Conservation (phyloP, 64 coral and sea anemone genomes). For the Montipora efflorescens region DNA sequence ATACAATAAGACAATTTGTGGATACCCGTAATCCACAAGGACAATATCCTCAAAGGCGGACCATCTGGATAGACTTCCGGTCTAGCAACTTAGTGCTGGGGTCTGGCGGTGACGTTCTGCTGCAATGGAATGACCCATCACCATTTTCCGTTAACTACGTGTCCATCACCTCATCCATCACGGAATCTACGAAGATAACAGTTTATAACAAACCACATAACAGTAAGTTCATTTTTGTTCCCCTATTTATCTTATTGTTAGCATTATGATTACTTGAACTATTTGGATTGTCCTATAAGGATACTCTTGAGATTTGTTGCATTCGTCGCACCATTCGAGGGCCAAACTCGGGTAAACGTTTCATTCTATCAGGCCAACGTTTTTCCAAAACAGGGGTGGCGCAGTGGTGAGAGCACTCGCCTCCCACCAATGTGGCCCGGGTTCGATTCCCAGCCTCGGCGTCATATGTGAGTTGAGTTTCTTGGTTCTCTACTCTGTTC, state of each 20-base stretch:
- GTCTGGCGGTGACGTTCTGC: slow-evolving; percentile 57
- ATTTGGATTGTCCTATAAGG: too few relatives aligned
- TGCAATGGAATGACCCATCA: slow-evolving; percentile 59
- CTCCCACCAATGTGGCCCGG: too few relatives aligned
- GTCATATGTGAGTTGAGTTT: too few relatives aligned
- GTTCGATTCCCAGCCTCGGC: too few relatives aligned
- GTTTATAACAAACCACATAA: slow-evolving; percentile 66
- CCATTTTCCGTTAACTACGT: slow-evolving; percentile 63
- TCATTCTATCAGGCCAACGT: too few relatives aligned
- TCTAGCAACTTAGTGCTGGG: slow-evolving; percentile 81
- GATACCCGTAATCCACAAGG: background rate
- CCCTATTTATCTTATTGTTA: background rate
- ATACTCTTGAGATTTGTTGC: too few relatives aligned
- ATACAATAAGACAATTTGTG: background rate
- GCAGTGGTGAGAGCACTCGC: too few relatives aligned
- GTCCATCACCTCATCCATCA: slow-evolving; percentile 54
- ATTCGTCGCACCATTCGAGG: too few relatives aligned
- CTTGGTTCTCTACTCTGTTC: too few relatives aligned
- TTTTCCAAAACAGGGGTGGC: too few relatives aligned
- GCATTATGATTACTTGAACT: background rate
- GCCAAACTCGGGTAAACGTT: too few relatives aligned
- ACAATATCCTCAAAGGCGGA: background rate
- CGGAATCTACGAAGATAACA: background rate
- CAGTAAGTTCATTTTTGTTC: background rate
- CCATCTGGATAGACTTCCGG: slow-evolving; percentile 88